Conservation (phyloP, 1,140 invertebrate species). For the Akabosia matsudoensis region DNA sequence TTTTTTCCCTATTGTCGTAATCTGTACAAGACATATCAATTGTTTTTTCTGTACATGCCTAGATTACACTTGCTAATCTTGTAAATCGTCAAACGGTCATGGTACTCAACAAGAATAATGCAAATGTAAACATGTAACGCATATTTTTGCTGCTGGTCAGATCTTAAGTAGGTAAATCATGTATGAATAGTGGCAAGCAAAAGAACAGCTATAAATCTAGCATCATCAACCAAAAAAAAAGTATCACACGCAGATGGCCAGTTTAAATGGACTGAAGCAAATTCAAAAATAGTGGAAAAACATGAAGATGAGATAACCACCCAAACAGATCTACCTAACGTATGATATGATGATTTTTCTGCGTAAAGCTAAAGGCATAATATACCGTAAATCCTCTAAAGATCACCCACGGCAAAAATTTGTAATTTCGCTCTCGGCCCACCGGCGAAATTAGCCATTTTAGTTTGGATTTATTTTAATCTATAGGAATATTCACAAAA, state of each 20-base stretch:
- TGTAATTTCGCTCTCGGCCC: too few relatives aligned
- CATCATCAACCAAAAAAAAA: background rate
- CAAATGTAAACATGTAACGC: background rate
- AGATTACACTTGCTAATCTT: background rate
- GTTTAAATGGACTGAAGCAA: background rate
- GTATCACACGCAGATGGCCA: background rate
- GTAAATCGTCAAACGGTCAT: background rate
- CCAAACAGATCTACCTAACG: background rate
- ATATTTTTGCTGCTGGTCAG: background rate
- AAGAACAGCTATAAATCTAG: slow-evolving; percentile 3
- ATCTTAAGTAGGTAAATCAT: background rate
- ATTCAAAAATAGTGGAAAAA: background rate
- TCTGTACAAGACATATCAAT: too few relatives aligned
- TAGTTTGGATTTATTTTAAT: background rate
- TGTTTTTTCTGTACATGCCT: background rate
- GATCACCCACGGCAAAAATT: too few relatives aligned
- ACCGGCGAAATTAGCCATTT: background rate
- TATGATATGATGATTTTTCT: background rate
- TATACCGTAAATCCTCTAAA: too few relatives aligned
- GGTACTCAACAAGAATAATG: background rate
- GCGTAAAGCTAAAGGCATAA: too few relatives aligned
- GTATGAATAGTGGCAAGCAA: background rate
- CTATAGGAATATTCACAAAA: too few relatives aligned
- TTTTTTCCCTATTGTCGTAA: too few relatives aligned
- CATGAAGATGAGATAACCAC: background rate